These are phyloP conservation scores for Pseudobourletiella spinata DNA, from an alignment of 1,140 invertebrate genomes.

Conservation along the genomic window DNA sequence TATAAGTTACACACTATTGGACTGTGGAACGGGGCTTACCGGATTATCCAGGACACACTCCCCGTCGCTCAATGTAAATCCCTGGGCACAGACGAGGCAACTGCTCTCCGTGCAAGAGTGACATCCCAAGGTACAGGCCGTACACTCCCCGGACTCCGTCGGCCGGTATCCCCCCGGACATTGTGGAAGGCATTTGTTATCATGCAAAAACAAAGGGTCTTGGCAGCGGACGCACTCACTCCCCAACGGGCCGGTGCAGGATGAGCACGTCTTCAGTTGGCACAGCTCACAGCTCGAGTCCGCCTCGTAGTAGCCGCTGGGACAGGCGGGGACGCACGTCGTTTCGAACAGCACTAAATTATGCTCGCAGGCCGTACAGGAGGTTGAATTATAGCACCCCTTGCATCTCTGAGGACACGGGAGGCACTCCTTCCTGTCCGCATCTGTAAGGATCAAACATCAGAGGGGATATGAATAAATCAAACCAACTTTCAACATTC, in stretches of 20 bases:
- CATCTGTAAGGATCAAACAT: constrained; percentile 47
- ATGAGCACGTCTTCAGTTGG: constrained; percentile 37
- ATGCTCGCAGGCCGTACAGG: constrained; percentile 72
- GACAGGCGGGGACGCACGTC: constrained; percentile 70
- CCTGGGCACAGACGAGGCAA: constrained; percentile 15
- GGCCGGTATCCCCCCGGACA: constrained; percentile 77
- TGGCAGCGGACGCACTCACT: constrained; percentile 77
- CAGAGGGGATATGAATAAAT: constrained; percentile 40
- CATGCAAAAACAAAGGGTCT: constrained; percentile 61
- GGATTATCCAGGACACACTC: constrained; percentile 17
- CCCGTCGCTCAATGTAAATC: constrained; percentile 8
- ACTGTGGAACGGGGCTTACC: too few species aligned
- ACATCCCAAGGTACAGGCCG: constrained; percentile 54
- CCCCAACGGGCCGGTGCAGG: constrained; percentile 66
- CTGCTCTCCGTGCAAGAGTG: constrained; percentile 49
- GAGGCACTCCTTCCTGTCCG: constrained; percentile 60
- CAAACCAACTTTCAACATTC: too few species aligned
- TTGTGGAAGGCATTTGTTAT: constrained; percentile 68
- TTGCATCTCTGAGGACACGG: constrained; percentile 71
- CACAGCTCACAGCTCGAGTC: constrained; percentile 33
- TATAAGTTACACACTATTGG: too few species aligned
- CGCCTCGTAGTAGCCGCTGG: constrained; percentile 66
- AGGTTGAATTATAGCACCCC: constrained; percentile 66
- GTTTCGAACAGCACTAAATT: constrained; percentile 68
- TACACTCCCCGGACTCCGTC: constrained; percentile 63